Percentiles rank a stretch among this genome's conserved stretches.
Conservation (phyloP, 1,140 invertebrate species). For the Pachypsylla venusta region DNA sequence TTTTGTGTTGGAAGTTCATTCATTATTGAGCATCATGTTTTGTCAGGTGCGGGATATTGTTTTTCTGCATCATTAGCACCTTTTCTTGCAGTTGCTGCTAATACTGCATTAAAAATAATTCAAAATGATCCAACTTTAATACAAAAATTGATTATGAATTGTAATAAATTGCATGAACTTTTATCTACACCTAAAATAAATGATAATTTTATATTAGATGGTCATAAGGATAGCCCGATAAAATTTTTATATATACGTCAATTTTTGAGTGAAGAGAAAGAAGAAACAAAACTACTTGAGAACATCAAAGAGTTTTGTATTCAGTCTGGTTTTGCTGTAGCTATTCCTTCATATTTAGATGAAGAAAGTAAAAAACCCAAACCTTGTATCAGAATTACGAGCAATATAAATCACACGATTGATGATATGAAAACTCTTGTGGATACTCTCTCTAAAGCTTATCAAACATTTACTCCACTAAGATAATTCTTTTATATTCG, state of each 20-base stretch:
- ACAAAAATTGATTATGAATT: slow-evolving; percentile 37
- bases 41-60: slow-evolving; percentile 77
- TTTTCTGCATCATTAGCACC: slow-evolving; percentile 95
- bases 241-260: slow-evolving; percentile 57
- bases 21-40: slow-evolving; percentile 86
- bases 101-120: slow-evolving; percentile 57
- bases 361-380: slow-evolving; percentile 15
- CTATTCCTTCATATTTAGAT: slow-evolving; percentile 14
- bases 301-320: slow-evolving; percentile 18
- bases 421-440: slow-evolving; percentile 13
- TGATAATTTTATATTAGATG: slow-evolving; percentile 38
- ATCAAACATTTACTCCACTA: background rate
- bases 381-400: slow-evolving; percentile 17
- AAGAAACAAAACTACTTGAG: slow-evolving; percentile 10
- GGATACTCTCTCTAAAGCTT: slow-evolving; percentile 3
- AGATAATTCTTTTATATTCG: too few relatives aligned
- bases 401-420: slow-evolving; percentile 11
- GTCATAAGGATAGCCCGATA: slow-evolving; percentile 50
- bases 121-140: slow-evolving; percentile 48
- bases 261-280: slow-evolving; percentile 26
- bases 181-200: slow-evolving; percentile 26
- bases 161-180: slow-evolving; percentile 34
- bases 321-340: slow-evolving; percentile 13
- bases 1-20: slow-evolving; percentile 89
- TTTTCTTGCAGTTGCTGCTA: slow-evolving; percentile 71